These are phyloP conservation scores for Drosophila bifasciata DNA, from an alignment of 1,140 invertebrate species.

Conservation along the genomic window DNA sequence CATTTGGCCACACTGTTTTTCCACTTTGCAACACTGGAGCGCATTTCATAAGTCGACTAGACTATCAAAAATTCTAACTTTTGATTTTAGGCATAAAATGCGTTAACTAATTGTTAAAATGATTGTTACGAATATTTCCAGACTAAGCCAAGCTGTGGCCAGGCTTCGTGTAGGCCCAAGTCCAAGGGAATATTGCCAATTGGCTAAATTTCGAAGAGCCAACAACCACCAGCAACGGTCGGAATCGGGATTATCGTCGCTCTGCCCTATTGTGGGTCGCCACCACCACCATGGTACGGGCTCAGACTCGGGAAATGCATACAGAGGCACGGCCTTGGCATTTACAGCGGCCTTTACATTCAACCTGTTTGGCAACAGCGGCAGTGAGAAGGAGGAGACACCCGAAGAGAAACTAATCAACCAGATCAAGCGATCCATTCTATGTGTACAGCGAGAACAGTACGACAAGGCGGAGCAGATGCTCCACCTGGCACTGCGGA, in stretches of 20 bases:
- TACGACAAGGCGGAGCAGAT: conserved; percentile 93
- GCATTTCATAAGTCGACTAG: conserved; percentile 60
- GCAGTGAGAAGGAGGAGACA: conserved; percentile 78
- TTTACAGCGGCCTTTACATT: conserved; percentile 58
- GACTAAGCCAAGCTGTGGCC: conserved; percentile 37
- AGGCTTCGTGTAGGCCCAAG: conserved; percentile 29
- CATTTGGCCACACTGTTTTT: conserved; percentile 4
- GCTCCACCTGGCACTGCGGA: conserved; percentile 91
- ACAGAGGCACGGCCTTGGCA: conserved; percentile 13
- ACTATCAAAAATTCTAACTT: conserved; percentile 12
- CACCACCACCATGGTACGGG: background rate
- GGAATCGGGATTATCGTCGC: conserved; percentile 17
- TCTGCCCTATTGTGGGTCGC: background rate
- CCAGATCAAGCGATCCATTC: conserved; percentile 90
- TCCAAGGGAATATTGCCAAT: conserved; percentile 25
- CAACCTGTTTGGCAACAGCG: conserved; percentile 39
- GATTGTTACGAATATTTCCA: conserved; percentile 57
- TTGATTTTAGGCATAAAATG: conserved; percentile 41
- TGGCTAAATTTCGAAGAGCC: background rate
- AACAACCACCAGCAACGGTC: conserved; percentile 2
- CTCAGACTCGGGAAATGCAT: background rate
- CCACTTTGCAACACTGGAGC: conserved; percentile 50
- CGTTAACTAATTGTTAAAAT: conserved; percentile 47
- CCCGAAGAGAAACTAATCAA: conserved; percentile 89
- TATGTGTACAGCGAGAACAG: conserved; percentile 90